Evolutionary conservation across 2,113 vertebrate genomes (phyloP).

Genomic region (Daphoenositta chrysoptera): DNA sequence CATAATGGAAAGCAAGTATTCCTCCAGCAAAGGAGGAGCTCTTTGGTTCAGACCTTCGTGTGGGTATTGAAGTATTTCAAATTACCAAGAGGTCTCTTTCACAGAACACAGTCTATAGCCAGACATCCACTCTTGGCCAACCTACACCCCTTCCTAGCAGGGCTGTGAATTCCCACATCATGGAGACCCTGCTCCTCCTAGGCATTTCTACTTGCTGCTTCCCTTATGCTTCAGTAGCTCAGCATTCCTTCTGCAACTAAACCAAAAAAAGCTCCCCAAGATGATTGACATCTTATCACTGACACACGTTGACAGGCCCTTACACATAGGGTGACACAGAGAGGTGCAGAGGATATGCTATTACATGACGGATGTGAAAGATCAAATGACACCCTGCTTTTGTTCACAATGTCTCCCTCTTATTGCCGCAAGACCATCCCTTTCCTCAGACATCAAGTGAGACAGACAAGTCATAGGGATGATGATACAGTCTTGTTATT

Average conservation of each 20-base stretch:
- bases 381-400: neutral
- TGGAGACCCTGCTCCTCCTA: neutral
- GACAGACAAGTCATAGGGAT: neutral
- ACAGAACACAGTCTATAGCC: neutral
- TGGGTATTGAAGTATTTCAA: neutral
- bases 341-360: neutral
- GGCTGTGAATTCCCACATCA: neutral
- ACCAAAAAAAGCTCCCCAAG: neutral
- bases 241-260: neutral
- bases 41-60: neutral
- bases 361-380: neutral
- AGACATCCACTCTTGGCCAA: neutral
- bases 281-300: neutral
- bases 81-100: neutral
- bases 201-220: neutral
- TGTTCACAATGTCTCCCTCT: neutral
- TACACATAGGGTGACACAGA: rapidly evolving
- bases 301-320: neutral
- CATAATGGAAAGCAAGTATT: neutral
- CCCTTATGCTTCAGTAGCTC: neutral
- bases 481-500: neutral
- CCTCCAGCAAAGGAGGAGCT: neutral
- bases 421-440: neutral
- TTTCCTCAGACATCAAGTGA: neutral
- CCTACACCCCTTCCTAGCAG: neutral